These are phyloP conservation scores for Ochlodes sylvanus DNA, from an alignment of 2,888 invertebrate genomes.

Conservation along the genomic window DNA sequence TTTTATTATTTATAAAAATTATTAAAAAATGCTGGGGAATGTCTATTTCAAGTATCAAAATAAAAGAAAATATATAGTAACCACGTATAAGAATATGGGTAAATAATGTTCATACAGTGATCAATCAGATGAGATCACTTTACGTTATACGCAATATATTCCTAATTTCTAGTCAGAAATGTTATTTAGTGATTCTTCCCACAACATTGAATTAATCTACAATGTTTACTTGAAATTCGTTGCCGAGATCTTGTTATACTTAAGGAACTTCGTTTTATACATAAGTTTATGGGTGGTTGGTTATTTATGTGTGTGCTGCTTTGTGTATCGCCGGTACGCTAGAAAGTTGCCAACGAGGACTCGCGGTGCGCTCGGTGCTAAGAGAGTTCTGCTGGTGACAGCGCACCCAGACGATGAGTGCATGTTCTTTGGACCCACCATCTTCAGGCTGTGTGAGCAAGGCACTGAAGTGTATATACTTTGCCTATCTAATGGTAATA, in stretches of 20 bases:
- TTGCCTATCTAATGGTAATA: slow-evolving; percentile 92
- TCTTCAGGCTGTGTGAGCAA: slow-evolving; percentile 88
- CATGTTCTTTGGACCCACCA: slow-evolving; percentile 98
- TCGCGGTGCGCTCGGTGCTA: slow-evolving; percentile 78
- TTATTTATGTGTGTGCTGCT: slow-evolving; percentile 77
- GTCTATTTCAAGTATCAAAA: slow-evolving; percentile 14
- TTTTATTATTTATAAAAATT: not conserved
- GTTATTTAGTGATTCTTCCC: slow-evolving; percentile 60
- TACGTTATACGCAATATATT: slow-evolving; percentile 23
- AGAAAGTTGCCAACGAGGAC: slow-evolving; percentile 78
- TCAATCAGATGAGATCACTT: slow-evolving; percentile 36
- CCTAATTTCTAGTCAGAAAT: slow-evolving; percentile 61
- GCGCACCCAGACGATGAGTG: slow-evolving; percentile 99
- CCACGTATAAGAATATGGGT: slow-evolving; percentile 8
- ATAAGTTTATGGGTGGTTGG: slow-evolving; percentile 83
- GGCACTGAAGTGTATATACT: slow-evolving; percentile 90
- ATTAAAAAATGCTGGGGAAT: slow-evolving; percentile 5
- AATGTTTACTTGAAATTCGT: slow-evolving; percentile 68
- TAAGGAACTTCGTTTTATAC: slow-evolving; percentile 73
- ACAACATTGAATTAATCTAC: slow-evolving; percentile 63
- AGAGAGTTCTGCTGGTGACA: slow-evolving; percentile 91
- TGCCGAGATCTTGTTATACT: slow-evolving; percentile 68
- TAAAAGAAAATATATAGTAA: slow-evolving; percentile 14
- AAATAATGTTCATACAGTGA: slow-evolving; percentile 8
- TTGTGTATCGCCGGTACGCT: slow-evolving; percentile 80